Base-by-base conservation (phyloP, 2,113 vertebrate species). In the Chaenocephalus aceratus region DNA sequence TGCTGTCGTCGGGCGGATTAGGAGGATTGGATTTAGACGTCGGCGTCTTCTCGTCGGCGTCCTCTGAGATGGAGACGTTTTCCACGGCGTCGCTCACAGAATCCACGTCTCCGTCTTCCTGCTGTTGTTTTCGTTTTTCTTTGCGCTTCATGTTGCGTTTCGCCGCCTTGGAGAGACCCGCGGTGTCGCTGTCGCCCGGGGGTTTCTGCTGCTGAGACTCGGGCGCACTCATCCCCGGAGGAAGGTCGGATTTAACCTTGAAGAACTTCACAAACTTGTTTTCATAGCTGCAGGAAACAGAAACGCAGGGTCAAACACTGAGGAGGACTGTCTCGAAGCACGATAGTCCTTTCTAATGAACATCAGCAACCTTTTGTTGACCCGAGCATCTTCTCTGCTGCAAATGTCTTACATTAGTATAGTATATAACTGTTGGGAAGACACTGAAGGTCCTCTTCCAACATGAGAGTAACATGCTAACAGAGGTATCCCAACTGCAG, bases 191-290 rank as follows among this genome's bases (percentile, higher is more conserved):
- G 41, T 92, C 94, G 36, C 95, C 6, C 3, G 93, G 84, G 41
- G 70, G 84, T 86, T 86, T 89, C 49, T 94, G 84, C 15, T 95
- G 86, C 66, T 91, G 93, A 36, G 88, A 83, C 0, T 95, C 95
- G 2, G 95, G 92, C 0, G 86, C 94, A 82, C 73, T 97, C 91
- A 98, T 89, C 21, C 97, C 97, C 0, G 97, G 97, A 0, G 97
- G 97, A 49, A 99, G 94, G 54, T 97, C 97, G 0, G 97, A 97
- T 93, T 99, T 99, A 90, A 96, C 96, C 90, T 97, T 97, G 89
- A 98, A 98, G 85, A 99, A 99, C 92, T 99, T 99, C 21, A 99
- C 97, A 64, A 96, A 99, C 75, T 99, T 99, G 90, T 98, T 99
- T 93, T 99, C 97, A 75, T 99, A 99, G 34, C 97, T 99, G 90